Evolutionary conservation across 2,797 vertebrate genomes (phyloP), one percentile per base, ranked within the genome.

Genomic region (Myotis findleyi): DNA sequence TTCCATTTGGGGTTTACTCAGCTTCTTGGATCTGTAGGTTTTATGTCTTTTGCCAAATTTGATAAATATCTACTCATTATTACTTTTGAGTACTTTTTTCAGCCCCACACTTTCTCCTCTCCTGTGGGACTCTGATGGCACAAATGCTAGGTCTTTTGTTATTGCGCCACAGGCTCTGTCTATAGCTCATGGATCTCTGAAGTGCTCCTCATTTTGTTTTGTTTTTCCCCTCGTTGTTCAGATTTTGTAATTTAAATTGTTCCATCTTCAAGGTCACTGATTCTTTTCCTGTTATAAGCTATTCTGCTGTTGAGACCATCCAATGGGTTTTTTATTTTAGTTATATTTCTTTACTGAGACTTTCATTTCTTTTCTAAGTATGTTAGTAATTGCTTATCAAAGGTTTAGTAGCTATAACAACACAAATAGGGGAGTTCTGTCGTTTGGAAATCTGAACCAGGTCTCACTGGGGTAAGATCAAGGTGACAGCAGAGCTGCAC

Each of bases 21-120:
- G 30, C 57, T 27, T 91, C 72, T 88, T 80, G 41, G 84, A 69
- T 94, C 57, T 89, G 10, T 87, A 68, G 9, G 41, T 91, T 91
- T 91, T 84, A 21, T 57, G 6, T 76, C 23, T 69, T 89, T 81
- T 47, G 44, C 64, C 53, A 87, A 27, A 73, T 79, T 79, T 95
- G 36, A 36, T 75, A 27, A 55, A 41, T 66, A 64, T 71, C 69
- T 21, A 89, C 3, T 44, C 6, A 1, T 82, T 66, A 38, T 76
- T 73, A 41, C 82, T 83, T 83, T 83, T 17, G 8, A 82, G 49
- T 76, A 72, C 38, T 59, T 36, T 92, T 59, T 57, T 51, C 23
- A 93, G 13, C n/a, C 33, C 53, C 47, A 17, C 4, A 49, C 51
- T 47, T 51, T 53, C 18, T 73, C 25, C 18, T 59, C 16, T 92